Base-by-base conservation (phyloP, 2,113 vertebrate genomes). In the Odocoileus virginianus region DNA sequence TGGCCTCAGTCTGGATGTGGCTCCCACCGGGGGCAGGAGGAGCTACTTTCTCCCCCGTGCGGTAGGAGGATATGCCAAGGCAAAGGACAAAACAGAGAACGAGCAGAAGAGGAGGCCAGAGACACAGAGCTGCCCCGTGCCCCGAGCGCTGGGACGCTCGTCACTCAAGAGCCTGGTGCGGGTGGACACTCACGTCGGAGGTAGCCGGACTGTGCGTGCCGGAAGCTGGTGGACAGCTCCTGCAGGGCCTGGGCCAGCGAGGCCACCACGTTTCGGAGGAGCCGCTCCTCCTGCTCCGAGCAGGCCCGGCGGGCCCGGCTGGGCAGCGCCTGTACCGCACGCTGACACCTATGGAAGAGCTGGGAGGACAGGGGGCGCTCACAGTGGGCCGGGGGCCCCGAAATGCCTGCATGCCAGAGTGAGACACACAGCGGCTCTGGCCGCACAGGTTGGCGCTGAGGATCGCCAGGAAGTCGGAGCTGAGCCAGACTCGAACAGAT, bases 341-440 rank as follows among this genome's bases (percentile, higher is more conserved):
- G 99, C 99, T 99, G 99, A 96, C 99, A 99, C 36, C 99, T 99
- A 98, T 99, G 99, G 98, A 99, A 99, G 98, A 99, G 99, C 99
- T 99, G 98, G 87, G 97, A 97, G 96, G 95, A 98, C 64, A 88
- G 78, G 30, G 13, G 0, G 55, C 16, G 52, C 88, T 95, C 93
- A 74, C 27, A 13, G 43, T 4, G 1, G 13, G 90, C 45, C 28
- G 0, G 2, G 21, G 14, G n/a, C 33, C 78, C 78, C 2, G 0
- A n/a, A 33, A 33, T 33, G 30, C 78, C 47, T 30, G 23, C 11
- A 1, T 40, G 55, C n/a, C 30, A 3, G 3, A 89, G 47, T 16
- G 36, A 27, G 55, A 2, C 54, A 11, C 7, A 7, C 33, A 2
- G 2, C 0, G 2, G 19, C n/a, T 50, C 86, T 12, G 92, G 25